These are phyloP conservation scores for Acronicta psi DNA, from an alignment of 2,888 invertebrate species.

Conservation along the genomic window DNA sequence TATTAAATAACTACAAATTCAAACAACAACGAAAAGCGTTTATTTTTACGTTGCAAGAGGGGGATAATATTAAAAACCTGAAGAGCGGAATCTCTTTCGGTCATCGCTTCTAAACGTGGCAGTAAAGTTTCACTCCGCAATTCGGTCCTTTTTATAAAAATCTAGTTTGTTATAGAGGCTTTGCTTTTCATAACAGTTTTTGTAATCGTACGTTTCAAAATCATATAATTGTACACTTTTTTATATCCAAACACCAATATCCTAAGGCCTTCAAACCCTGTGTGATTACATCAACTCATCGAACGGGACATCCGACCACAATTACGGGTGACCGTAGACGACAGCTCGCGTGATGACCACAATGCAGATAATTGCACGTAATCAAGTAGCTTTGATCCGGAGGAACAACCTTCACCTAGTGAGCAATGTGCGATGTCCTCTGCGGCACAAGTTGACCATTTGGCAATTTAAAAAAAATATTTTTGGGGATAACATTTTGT, in stretches of 20 bases:
- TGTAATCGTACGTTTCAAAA: not conserved
- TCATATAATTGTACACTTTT: not conserved
- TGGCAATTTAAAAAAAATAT: slow-evolving; percentile 11
- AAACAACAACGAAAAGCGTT: too few species aligned
- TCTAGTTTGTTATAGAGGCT: too few species aligned
- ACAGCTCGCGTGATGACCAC: slow-evolving; percentile 73
- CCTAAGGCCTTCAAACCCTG: slow-evolving; percentile 43
- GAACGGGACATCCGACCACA: slow-evolving; percentile 44
- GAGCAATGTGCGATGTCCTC: slow-evolving; percentile 43
- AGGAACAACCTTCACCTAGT: slow-evolving; percentile 73
- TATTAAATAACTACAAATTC: too few species aligned
- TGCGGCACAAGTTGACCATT: slow-evolving; percentile 22
- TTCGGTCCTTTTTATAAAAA: too few species aligned
- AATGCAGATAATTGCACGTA: slow-evolving; percentile 72
- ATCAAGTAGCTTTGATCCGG: slow-evolving; percentile 64
- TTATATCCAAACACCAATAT: slow-evolving; percentile 20
- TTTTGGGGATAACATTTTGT: not conserved
- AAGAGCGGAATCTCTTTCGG: too few species aligned
- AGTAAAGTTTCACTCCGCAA: too few species aligned
- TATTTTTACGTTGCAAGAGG: too few species aligned
- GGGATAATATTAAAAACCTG: too few species aligned
- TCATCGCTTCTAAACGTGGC: too few species aligned
- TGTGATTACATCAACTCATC: slow-evolving; percentile 31
- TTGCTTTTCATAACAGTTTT: too few species aligned
- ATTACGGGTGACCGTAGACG: slow-evolving; percentile 57